Evolutionary conservation across 2,113 vertebrate species (phyloP), one percentile per base, ranked within the genome.

Genomic region (Pterocles gutturalis): DNA sequence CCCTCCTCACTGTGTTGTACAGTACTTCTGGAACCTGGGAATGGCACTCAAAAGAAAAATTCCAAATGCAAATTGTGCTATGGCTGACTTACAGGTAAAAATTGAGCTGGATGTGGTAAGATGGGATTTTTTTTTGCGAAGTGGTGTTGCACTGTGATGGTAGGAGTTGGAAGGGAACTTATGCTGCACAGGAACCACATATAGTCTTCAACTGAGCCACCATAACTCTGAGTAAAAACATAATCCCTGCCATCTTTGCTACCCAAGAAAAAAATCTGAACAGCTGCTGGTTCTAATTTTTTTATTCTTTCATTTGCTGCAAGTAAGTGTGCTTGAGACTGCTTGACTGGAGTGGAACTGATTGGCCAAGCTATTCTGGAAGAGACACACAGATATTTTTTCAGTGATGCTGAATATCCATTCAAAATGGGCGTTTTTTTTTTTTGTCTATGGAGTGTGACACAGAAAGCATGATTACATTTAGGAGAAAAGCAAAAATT

Each of bases 61-160:
- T 53, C 6, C n/a, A 54, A 80, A 33, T 45, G 4, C 43, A 62
- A 53, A 3, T 21, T 54, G 5, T 49, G 15, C 66, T 58, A 5
- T 38, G 17, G 26, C 15, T 71, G 67, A 33, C 1, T 53, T 79
- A 15, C 6, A 76, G 31, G 34, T 28, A 26, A 62, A 62, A 58
- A 41, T 25, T 62, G 8, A 19, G 20, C 36, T 71, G 36, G 26
- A 5, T 0, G 0, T 17, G 18, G 13, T 34, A 49, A 67, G 24
- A 33, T 49, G 31, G 16, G 29, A 43, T 66, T 54, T 54, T 73
- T 18, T 76, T 53, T 61, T 7, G 8, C 69, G n/a, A 69, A 43
- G 5, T 60, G 31, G 6, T 85, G 24, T 67, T 28, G 33, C 19
- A 55, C 22, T 65, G 49, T 53, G 26, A 20, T 21, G 4, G 7